Evolutionary conservation across 2,888 invertebrate species (phyloP).

Genomic region (Stenodera caucasica): DNA sequence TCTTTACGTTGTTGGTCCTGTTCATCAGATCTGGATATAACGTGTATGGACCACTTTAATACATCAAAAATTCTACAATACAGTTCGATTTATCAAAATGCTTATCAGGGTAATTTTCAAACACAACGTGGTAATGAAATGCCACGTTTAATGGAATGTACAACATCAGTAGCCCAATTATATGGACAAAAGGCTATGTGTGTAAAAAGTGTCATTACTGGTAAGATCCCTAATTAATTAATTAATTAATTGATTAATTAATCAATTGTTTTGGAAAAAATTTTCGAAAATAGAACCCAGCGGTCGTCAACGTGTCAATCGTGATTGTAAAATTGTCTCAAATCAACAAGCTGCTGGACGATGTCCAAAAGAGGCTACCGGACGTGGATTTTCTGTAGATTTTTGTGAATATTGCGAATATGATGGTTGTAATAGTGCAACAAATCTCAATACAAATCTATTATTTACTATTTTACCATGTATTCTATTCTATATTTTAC

Average conservation of each 20-base stretch:
- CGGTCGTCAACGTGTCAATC: conserved; percentile 58
- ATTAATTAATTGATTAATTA: conserved; percentile 6
- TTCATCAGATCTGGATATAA: conserved; percentile 69
- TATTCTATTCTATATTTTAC: conserved; percentile 17
- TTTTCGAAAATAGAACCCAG: conserved; percentile 56
- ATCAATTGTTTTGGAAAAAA: no score
- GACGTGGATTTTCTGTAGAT: conserved; percentile 59
- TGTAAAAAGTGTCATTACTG: conserved; percentile 20
- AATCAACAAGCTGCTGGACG: conserved; percentile 58
- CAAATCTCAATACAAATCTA: conserved; percentile 56
- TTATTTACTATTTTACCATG: conserved; percentile 49
- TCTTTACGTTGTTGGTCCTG: conserved; percentile 77
- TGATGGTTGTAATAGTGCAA: conserved; percentile 68
- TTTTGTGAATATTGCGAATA: conserved; percentile 71
- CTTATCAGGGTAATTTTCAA: conserved; percentile 8
- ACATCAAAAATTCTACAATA: conserved; percentile 51
- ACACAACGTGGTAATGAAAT: conserved; percentile 12
- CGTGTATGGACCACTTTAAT: conserved; percentile 75
- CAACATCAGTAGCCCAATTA: conserved; percentile 13
- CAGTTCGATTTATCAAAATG: conserved; percentile 29
- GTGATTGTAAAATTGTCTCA: conserved; percentile 65
- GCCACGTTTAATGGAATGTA: conserved; percentile 16
- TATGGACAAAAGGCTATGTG: conserved; percentile 23
- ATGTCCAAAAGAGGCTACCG: conserved; percentile 57
- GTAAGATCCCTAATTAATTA: no score